Evolutionary conservation across 2,888 invertebrate species (phyloP).

Genomic region (Chymomyza caudatula): DNA sequence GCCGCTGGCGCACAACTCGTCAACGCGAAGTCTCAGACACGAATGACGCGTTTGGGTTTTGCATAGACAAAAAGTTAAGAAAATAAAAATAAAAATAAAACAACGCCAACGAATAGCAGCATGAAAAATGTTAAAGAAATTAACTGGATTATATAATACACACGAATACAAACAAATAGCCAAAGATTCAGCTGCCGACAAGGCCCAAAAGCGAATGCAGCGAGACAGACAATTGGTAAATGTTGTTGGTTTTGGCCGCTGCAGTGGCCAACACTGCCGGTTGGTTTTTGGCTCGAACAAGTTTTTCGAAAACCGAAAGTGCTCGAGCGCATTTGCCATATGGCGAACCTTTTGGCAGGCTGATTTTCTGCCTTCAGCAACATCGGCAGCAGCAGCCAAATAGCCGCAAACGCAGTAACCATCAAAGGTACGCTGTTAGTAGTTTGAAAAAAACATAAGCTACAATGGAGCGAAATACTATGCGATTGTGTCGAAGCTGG

Average conservation of each 20-base stretch:
- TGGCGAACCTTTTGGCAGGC: constrained; percentile 55
- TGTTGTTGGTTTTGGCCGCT: constrained; percentile 31
- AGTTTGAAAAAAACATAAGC: constrained; percentile 15
- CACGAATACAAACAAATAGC: constrained; percentile 18
- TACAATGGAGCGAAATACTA: constrained; percentile 25
- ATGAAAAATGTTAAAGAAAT: constrained; percentile 63
- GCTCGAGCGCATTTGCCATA: constrained; percentile 34
- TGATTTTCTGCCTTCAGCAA: constrained; percentile 25
- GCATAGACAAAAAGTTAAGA: constrained; percentile 16
- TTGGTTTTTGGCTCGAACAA: constrained; percentile 5
- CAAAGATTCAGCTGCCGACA: not conserved
- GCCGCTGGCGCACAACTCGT: constrained; percentile 28
- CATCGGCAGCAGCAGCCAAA: not conserved
- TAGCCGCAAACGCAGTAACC: constrained; percentile 23
- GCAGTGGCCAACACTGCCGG: constrained; percentile 21
- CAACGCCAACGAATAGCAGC: constrained; percentile 34
- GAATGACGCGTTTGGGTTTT: constrained; percentile 50
- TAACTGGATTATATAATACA: constrained; percentile 70
- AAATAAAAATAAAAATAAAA: constrained; percentile 43
- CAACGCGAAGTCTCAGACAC: constrained; percentile 60
- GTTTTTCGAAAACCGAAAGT: constrained; percentile 57
- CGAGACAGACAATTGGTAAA: constrained; percentile 30
- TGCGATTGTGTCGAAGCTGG: too few species aligned
- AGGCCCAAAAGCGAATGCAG: constrained; percentile 53
- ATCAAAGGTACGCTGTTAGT: constrained; percentile 55